Base-by-base conservation (phyloP, 2,888 invertebrate species). In the Polia nebulosa region DNA sequence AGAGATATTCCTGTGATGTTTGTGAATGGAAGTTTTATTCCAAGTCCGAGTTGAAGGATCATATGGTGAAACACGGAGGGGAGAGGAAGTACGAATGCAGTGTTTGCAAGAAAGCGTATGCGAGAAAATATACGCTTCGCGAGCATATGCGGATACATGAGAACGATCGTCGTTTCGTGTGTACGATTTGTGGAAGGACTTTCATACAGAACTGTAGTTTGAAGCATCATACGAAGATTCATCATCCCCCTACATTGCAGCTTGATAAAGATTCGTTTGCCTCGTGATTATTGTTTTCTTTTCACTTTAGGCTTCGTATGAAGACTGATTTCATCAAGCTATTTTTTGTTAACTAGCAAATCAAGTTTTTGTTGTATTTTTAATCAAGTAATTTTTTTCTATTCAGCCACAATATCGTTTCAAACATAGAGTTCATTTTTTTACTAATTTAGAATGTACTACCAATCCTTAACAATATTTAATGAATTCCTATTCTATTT, bases 11-110 rank as follows among this genome's bases (percentile, higher is more conserved):
- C 0, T 96, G 96, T 62, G 90, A 93, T 15, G 86, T 95, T 0
- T 96, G 96, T 53, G 96, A 96, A 13, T 96, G 96, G 91, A 94
- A 94, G 62, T 96, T 96, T 80, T 96, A 96, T 75, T 95, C 96
- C 0, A 95, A 94, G 34, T 95, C 95, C 0, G 96, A 96, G 62
- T 87, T 96, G n/a, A 96, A 95, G 44, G 94, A 95, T 17, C 96
- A 96, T 51, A 96, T 96, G 95, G 80, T 96, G 0, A 91, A 94
- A 11, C 96, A 96, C 47, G 93, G 93, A 0, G 96, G 96, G 0
- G 96, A 96, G 64, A 90, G 94, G 7, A 96, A 95, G 64, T 95
- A 92, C 53, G 92, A 95, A 45, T 96, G 96, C 67, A 89, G 84
- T 1, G 78, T 96, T 0, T 96, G 96, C 60, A 93, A 94, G 58